Conservation (phyloP, 2,888 invertebrate species). For the Plemyria rubiginata region DNA sequence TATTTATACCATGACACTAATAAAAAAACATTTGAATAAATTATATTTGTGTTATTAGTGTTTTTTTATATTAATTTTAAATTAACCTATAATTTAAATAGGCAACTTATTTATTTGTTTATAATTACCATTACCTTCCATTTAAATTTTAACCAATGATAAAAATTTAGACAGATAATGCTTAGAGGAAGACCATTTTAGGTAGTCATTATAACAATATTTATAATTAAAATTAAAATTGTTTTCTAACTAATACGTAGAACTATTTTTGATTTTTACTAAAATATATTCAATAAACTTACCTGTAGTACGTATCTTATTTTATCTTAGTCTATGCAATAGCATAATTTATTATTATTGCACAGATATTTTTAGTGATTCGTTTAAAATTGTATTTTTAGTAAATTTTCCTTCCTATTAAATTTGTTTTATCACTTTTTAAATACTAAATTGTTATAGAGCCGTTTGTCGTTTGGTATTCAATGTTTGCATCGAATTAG, state of each 20-base stretch:
- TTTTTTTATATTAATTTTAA: too few species aligned
- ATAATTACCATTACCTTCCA: slow-evolving; percentile 9
- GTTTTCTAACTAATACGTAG: slow-evolving; percentile 71
- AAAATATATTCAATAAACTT: slow-evolving; percentile 52
- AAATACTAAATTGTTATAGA: slow-evolving; percentile 20
- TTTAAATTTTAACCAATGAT: slow-evolving; percentile 12
- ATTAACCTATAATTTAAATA: too few species aligned
- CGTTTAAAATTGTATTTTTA: neutral
- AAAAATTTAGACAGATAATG: slow-evolving; percentile 36
- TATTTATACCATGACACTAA: too few species aligned
- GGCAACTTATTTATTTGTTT: too few species aligned
- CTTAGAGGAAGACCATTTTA: slow-evolving; percentile 60
- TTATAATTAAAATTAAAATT: slow-evolving; percentile 65
- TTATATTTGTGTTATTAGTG: too few species aligned
- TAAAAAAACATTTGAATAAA: too few species aligned
- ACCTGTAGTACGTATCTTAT: slow-evolving; percentile 48
- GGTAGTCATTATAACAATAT: slow-evolving; percentile 51
- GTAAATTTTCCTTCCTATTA: neutral
- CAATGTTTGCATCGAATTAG: neutral
- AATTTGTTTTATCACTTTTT: slow-evolving; percentile 9
- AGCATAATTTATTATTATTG: slow-evolving; percentile 8
- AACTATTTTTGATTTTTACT: slow-evolving; percentile 63
- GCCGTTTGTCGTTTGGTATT: neutral
- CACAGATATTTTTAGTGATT: slow-evolving; percentile 37
- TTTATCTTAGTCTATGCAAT: slow-evolving; percentile 22